Evolutionary conservation across 2,113 vertebrate species (phyloP).

Genomic region (Pedetes capensis): DNA sequence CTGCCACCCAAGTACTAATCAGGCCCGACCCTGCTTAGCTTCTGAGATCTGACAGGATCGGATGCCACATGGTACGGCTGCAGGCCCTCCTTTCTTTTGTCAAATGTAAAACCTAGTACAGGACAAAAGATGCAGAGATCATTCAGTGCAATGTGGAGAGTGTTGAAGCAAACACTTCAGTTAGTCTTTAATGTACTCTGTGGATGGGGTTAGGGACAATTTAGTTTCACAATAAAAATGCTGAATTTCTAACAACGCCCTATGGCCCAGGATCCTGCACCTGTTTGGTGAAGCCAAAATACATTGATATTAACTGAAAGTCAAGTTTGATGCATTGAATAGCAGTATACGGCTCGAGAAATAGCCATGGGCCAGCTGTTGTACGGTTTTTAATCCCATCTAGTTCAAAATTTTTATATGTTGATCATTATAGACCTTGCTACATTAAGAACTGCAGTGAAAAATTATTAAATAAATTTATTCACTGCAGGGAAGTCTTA

Average conservation of each 20-base stretch:
- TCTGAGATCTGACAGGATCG: too few species aligned
- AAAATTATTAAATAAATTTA: background rate
- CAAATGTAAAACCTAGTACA: background rate
- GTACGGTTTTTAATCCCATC: background rate
- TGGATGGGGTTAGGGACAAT: background rate
- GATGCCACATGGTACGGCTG: too few species aligned
- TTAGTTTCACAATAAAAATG: background rate
- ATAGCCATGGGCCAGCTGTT: background rate
- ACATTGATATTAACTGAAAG: background rate
- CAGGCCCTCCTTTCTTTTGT: background rate
- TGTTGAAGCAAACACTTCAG: background rate
- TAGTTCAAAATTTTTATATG: background rate
- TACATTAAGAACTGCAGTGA: background rate
- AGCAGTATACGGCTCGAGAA: background rate
- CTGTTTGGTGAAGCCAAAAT: background rate
- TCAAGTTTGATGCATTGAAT: background rate
- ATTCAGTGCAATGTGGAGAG: background rate
- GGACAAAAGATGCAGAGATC: background rate
- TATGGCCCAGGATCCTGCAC: background rate
- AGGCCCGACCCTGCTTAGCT: too few species aligned
- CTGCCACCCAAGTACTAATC: too few species aligned
- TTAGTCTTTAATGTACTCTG: background rate
- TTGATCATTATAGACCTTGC: background rate
- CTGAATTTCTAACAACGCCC: background rate
- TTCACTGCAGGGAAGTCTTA: background rate